These are phyloP conservation scores for Dryobotodes eremita DNA, from an alignment of 2,888 invertebrate species.

Conservation along the genomic window DNA sequence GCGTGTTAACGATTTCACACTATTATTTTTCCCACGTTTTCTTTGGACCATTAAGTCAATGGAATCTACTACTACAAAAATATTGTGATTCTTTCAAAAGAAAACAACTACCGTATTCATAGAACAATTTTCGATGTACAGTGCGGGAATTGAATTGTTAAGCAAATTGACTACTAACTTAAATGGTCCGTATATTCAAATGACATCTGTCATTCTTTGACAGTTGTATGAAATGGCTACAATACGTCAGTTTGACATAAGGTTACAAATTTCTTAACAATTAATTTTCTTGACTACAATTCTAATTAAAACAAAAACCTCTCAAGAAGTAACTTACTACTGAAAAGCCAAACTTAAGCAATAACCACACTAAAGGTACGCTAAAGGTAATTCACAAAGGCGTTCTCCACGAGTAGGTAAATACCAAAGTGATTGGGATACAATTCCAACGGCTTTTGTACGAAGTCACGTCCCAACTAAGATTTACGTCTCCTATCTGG, in stretches of 20 bases:
- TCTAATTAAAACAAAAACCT: not conserved
- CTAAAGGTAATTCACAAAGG: slow-evolving; percentile 39
- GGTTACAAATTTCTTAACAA: too few relatives aligned
- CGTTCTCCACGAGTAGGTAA: slow-evolving; percentile 43
- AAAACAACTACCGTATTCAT: too few relatives aligned
- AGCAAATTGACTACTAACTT: not conserved
- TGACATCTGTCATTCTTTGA: too few relatives aligned
- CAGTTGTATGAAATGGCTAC: too few relatives aligned
- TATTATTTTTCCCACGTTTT: not conserved
- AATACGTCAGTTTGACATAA: too few relatives aligned
- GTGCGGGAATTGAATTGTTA: not conserved
- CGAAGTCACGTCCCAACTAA: slow-evolving; percentile 59
- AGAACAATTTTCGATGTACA: not conserved
- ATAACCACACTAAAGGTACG: slow-evolving; percentile 11
- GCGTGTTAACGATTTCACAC: not conserved
- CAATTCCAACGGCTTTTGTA: slow-evolving; percentile 55
- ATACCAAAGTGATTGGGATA: slow-evolving; percentile 46
- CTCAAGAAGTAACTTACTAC: not conserved
- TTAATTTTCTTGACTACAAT: not conserved
- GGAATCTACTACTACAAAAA: too few relatives aligned
- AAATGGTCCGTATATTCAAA: not conserved
- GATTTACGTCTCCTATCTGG: slow-evolving; percentile 60
- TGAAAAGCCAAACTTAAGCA: not conserved
- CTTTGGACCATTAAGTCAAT: not conserved
- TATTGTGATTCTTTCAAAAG: too few relatives aligned